Evolutionary conservation across 2,113 vertebrate genomes (phyloP).

Genomic region (Gasterosteus nipponicus): DNA sequence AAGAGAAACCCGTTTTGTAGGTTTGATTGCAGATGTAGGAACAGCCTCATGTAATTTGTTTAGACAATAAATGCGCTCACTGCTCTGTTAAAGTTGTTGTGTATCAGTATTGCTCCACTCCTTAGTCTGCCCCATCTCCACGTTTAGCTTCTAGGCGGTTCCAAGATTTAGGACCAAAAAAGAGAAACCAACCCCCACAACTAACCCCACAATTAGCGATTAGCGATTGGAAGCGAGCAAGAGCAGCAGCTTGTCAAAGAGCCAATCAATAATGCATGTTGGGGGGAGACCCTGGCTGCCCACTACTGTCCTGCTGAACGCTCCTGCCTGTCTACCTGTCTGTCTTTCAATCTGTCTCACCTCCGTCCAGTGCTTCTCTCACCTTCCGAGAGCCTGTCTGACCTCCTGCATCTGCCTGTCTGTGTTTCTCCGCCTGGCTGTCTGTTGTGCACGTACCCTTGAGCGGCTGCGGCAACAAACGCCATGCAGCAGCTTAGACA

Average conservation of each 20-base stretch:
- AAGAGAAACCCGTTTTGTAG: neutral
- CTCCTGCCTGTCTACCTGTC: conserved; percentile 54
- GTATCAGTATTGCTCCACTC: neutral
- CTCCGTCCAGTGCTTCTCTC: neutral
- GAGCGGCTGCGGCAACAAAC: conserved; percentile 4
- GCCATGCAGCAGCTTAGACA: accelerated
- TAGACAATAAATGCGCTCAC: neutral
- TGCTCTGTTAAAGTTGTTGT: neutral
- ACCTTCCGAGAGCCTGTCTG: conserved; percentile 14
- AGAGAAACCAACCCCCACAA: conserved; percentile 41
- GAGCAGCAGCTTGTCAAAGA: conserved; percentile 67
- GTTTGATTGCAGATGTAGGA: neutral
- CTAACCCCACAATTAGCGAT: conserved; percentile 69
- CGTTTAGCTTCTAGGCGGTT: neutral
- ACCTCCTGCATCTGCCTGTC: conserved; percentile 7
- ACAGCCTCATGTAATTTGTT: neutral
- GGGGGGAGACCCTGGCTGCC: conserved; percentile 69
- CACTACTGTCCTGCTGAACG: conserved; percentile 41
- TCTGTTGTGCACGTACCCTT: conserved; percentile 9
- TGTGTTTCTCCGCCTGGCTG: neutral
- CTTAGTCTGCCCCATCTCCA: neutral
- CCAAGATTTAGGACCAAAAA: conserved; percentile 25
- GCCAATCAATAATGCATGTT: conserved; percentile 81
- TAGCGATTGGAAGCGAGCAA: conserved; percentile 52
- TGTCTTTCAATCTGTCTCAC: conserved; percentile 50